Conservation (phyloP, 2,113 vertebrate genomes). For the Myiagra hebetior region DNA sequence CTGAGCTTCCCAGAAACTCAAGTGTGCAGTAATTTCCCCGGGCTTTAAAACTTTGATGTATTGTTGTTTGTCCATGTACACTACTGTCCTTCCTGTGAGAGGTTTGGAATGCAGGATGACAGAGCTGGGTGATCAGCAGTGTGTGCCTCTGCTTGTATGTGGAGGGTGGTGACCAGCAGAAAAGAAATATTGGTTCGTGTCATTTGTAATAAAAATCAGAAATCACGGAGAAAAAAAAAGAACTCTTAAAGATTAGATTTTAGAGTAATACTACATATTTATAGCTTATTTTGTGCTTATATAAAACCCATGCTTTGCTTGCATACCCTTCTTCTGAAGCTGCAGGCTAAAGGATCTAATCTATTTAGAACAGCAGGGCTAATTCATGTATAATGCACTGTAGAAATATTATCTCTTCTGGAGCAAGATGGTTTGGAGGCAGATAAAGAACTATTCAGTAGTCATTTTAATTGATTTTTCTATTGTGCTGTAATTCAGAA, state of each 20-base stretch:
- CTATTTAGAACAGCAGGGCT: constrained; percentile 5
- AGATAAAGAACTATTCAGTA: constrained; percentile 35
- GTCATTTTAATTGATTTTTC: constrained; percentile 59
- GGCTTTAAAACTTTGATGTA: not conserved
- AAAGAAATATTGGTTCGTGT: not conserved
- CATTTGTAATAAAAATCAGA: not conserved
- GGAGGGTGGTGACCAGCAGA: not conserved
- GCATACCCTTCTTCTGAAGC: not conserved
- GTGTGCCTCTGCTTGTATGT: not conserved
- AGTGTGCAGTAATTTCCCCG: not conserved
- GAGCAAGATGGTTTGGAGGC: not conserved
- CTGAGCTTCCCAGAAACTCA: constrained; percentile 12
- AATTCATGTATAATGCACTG: constrained; percentile 2
- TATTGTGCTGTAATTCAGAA: not conserved
- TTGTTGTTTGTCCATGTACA: not conserved
- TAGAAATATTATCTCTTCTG: constrained; percentile 27
- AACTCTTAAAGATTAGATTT: not conserved
- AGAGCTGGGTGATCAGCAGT: not conserved
- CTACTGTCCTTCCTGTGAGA: not conserved
- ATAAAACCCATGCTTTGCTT: not conserved
- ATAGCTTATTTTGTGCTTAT: not conserved
- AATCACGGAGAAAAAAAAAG: fast-evolving
- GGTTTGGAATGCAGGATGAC: not conserved
- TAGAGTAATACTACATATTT: not conserved
- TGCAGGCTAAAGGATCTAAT: constrained; percentile 18